phyloP scores from a whole-genome alignment of 2,888 invertebrate species.

The Protonemura montana region DNA sequence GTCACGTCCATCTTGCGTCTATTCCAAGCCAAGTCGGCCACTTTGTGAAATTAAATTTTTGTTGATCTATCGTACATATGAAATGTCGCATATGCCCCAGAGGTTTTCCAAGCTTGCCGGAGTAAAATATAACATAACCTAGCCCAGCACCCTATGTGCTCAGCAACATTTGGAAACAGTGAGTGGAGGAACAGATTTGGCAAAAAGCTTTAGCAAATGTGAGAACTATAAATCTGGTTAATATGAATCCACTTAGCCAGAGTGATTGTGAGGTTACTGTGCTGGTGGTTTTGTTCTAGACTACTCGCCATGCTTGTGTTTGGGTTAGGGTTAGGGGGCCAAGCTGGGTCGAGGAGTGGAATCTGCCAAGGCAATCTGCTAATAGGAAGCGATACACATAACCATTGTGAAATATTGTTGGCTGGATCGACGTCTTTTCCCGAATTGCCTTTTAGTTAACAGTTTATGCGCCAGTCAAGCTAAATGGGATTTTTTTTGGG shows the following conservation, averaged over 20 bases:
- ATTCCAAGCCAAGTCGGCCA: slow-evolving; percentile 35
- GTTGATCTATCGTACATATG: slow-evolving; percentile 48
- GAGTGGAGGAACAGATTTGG: slow-evolving; percentile 22
- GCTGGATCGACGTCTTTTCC: neutral
- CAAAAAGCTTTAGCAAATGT: slow-evolving; percentile 39
- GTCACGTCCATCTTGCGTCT: slow-evolving; percentile 19
- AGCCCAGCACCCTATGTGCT: neutral
- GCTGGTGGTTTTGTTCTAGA: neutral
- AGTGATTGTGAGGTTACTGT: slow-evolving; percentile 31
- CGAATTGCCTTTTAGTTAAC: neutral
- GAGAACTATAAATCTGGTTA: slow-evolving; percentile 47
- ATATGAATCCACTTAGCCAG: slow-evolving; percentile 45
- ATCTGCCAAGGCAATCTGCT: slow-evolving; percentile 44
- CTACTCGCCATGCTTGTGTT: neutral
- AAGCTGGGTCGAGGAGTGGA: neutral
- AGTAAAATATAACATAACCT: neutral
- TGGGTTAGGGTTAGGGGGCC: neutral
- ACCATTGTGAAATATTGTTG: neutral
- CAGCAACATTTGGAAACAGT: neutral
- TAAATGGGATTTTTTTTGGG: too few relatives aligned
- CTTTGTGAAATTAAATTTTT: slow-evolving; percentile 49
- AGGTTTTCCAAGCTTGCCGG: slow-evolving; percentile 42
- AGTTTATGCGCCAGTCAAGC: neutral
- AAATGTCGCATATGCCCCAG: slow-evolving; percentile 49
- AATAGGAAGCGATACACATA: slow-evolving; percentile 42